Evolutionary conservation across 1,140 invertebrate genomes (phyloP).

Genomic region (Sycobia sp.): DNA sequence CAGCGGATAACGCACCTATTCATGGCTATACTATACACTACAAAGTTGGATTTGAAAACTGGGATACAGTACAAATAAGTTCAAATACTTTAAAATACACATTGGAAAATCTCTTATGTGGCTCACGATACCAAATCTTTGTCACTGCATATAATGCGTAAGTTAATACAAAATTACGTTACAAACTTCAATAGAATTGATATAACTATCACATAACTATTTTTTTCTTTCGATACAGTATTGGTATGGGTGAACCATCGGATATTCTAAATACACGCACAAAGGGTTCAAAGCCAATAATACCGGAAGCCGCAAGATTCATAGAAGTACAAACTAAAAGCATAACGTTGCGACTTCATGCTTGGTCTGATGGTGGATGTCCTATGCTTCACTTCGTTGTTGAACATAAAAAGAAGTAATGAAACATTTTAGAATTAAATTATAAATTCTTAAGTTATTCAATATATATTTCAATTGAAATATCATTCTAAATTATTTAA

Average conservation of each 20-base stretch:
- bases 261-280: slow-evolving; percentile 85
- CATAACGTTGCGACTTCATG: slow-evolving; percentile 86
- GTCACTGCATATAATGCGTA: slow-evolving; percentile 89
- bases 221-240: slow-evolving; percentile 62
- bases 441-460: too few relatives aligned
- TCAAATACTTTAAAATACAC: slow-evolving; percentile 82
- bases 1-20: slow-evolving; percentile 74
- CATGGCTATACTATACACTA: slow-evolving; percentile 91
- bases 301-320: slow-evolving; percentile 85
- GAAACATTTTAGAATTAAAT: too few relatives aligned
- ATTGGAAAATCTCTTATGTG: slow-evolving; percentile 85
- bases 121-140: slow-evolving; percentile 89
- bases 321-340: slow-evolving; percentile 91
- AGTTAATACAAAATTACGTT: slow-evolving; percentile 33
- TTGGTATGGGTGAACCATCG: slow-evolving; percentile 86
- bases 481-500: too few relatives aligned
- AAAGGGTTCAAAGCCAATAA: slow-evolving; percentile 87
- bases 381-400: slow-evolving; percentile 95
- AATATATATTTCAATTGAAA: too few relatives aligned
- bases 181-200: too few relatives aligned
- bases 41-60: slow-evolving; percentile 91
- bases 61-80: slow-evolving; percentile 82
- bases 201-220: too few relatives aligned
- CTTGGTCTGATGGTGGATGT: slow-evolving; percentile 94
- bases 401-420: slow-evolving; percentile 90